These are phyloP conservation scores for Pelosia muscerda DNA, from an alignment of 2,888 invertebrate genomes.

Conservation along the genomic window DNA sequence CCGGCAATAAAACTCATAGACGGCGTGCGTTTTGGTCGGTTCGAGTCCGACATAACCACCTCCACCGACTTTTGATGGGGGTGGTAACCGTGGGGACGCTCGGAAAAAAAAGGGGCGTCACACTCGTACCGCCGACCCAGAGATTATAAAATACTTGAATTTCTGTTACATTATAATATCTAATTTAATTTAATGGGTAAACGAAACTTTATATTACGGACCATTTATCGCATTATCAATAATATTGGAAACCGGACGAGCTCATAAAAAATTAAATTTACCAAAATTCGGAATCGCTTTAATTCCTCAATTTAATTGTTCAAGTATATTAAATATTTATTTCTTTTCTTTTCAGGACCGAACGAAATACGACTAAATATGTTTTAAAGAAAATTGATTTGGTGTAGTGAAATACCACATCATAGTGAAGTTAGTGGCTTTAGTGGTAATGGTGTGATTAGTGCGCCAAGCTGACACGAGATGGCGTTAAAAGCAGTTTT, in stretches of 20 bases:
- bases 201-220: too few relatives aligned
- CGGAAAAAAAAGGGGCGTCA: too few relatives aligned
- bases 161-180: too few relatives aligned
- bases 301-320: neutral
- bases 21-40: too few relatives aligned
- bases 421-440: constrained; percentile 33
- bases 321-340: neutral
- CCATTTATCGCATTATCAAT: neutral
- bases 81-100: too few relatives aligned
- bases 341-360: constrained; percentile 51
- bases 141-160: too few relatives aligned
- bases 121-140: too few relatives aligned
- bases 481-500: constrained; percentile 63
- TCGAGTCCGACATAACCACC: too few relatives aligned
- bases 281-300: too few relatives aligned
- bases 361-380: constrained; percentile 57
- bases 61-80: too few relatives aligned
- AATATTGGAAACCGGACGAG: neutral
- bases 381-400: constrained; percentile 44
- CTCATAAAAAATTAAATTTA: neutral
- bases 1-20: too few relatives aligned
- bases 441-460: constrained; percentile 61
- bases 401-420: constrained; percentile 42
- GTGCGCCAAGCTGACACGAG: constrained; percentile 51
- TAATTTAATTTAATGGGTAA: too few relatives aligned